These are phyloP conservation scores for Tadarida brasiliensis DNA, from an alignment of 2,797 vertebrate genomes.

Conservation along the genomic window DNA sequence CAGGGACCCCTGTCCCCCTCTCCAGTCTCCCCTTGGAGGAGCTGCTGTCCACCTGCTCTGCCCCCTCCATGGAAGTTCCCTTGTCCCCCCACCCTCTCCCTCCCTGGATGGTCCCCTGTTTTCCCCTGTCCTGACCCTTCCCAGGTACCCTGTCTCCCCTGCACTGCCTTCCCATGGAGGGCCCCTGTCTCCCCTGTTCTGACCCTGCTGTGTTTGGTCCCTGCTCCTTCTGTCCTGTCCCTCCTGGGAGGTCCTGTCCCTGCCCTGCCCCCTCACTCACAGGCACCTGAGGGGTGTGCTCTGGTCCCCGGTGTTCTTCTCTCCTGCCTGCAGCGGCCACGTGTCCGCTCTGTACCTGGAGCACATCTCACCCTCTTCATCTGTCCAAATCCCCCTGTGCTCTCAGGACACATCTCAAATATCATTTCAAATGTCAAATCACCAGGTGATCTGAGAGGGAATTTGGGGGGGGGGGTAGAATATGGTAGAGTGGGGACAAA, in stretches of 20 bases:
- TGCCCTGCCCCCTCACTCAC: too few relatives aligned
- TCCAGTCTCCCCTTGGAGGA: too few relatives aligned
- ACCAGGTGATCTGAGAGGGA: neutral
- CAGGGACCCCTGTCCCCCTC: too few relatives aligned
- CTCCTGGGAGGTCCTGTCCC: too few relatives aligned
- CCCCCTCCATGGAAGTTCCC: neutral
- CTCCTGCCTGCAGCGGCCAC: neutral
- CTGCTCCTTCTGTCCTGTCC: too few relatives aligned
- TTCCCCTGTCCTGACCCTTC: neutral
- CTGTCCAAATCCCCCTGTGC: neutral
- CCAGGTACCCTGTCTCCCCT: too few relatives aligned
- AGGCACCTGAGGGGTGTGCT: neutral
- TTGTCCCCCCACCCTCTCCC: neutral
- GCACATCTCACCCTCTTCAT: neutral
- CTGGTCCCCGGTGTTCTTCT: neutral
- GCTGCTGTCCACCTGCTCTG: neutral
- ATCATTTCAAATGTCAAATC: neutral
- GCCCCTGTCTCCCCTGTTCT: too few relatives aligned
- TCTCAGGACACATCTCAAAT: neutral
- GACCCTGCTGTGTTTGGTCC: too few relatives aligned
- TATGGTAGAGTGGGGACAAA: fast-evolving
- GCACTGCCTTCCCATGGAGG: neutral
- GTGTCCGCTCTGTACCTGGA: too few relatives aligned
- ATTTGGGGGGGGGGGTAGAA: neutral
- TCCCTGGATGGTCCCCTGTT: too few relatives aligned